Percentiles rank a stretch among this genome's conserved stretches.
Conservation (phyloP, 2,797 vertebrate species). For the Tachyglossus aculeatus region DNA sequence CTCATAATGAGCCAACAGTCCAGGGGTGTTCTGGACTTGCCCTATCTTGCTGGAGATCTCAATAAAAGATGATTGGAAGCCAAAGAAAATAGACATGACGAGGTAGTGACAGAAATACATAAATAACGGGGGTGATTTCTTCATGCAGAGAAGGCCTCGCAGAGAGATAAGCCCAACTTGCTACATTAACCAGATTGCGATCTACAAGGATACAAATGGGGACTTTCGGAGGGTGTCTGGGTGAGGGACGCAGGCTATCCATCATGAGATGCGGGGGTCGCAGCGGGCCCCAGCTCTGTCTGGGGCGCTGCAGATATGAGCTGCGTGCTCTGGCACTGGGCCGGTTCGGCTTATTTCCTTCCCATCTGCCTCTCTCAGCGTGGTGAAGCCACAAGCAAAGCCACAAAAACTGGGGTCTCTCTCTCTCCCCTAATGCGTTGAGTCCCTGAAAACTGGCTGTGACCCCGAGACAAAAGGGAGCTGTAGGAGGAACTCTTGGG, state of each 20-base stretch:
- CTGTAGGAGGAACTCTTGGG: too few species aligned
- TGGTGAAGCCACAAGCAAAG: not conserved
- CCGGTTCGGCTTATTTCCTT: not conserved
- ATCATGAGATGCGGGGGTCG: constrained; percentile 13
- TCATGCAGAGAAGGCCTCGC: not conserved
- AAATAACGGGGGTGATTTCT: constrained; percentile 43
- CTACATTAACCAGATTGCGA: constrained; percentile 56
- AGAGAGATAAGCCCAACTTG: constrained; percentile 38
- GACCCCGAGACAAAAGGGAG: too few species aligned
- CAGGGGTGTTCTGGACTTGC: constrained; percentile 34
- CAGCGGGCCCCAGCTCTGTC: not conserved
- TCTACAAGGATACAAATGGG: constrained; percentile 39
- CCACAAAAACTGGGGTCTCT: too few species aligned
- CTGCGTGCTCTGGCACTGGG: fast-evolving
- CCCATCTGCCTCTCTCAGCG: not conserved
- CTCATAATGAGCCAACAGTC: constrained; percentile 50
- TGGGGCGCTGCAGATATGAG: not conserved
- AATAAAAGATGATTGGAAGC: constrained; percentile 36
- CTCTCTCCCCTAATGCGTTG: too few species aligned
- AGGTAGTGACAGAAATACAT: constrained; percentile 40
- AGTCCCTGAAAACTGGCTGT: too few species aligned
- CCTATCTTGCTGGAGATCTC: constrained; percentile 11
- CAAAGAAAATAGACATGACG: constrained; percentile 40
- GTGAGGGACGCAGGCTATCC: constrained; percentile 35
- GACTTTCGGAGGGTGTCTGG: constrained; percentile 30